phyloP scores from a whole-genome alignment of 2,888 invertebrate genomes.

The Mactromeris polynyma region DNA sequence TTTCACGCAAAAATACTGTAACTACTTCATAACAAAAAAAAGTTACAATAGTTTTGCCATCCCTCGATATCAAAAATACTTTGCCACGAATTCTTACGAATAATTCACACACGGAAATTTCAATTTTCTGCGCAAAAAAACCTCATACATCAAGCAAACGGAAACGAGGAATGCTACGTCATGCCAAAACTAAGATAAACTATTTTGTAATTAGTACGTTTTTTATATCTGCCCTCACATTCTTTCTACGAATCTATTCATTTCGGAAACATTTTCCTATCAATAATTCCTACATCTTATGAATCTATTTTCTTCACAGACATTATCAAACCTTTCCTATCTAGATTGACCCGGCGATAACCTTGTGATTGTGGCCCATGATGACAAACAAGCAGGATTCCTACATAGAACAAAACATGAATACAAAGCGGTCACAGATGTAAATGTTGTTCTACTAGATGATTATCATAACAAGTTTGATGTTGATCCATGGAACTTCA shows the following conservation, averaged over 20 bases:
- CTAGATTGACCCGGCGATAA: not conserved
- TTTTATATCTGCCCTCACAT: not conserved
- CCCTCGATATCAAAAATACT: not conserved
- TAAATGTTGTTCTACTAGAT: too few species aligned
- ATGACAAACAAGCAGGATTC: not conserved
- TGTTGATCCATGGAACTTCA: too few species aligned
- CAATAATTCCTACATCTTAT: not conserved
- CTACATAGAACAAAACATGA: not conserved
- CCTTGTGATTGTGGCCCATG: not conserved
- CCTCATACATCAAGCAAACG: not conserved
- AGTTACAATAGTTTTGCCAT: not conserved
- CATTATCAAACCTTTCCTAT: not conserved
- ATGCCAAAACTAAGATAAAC: constrained; percentile 21
- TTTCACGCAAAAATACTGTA: too few species aligned
- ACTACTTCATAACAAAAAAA: too few species aligned
- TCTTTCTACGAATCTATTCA: not conserved
- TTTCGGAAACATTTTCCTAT: not conserved
- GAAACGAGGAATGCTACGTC: constrained; percentile 18
- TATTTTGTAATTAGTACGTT: not conserved
- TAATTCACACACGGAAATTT: not conserved
- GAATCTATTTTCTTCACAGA: too few species aligned
- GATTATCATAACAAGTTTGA: too few species aligned
- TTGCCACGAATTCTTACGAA: not conserved
- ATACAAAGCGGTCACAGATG: too few species aligned
- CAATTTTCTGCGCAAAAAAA: not conserved